Conservation (phyloP, 2,113 vertebrate genomes). For the Alethe diademata region DNA sequence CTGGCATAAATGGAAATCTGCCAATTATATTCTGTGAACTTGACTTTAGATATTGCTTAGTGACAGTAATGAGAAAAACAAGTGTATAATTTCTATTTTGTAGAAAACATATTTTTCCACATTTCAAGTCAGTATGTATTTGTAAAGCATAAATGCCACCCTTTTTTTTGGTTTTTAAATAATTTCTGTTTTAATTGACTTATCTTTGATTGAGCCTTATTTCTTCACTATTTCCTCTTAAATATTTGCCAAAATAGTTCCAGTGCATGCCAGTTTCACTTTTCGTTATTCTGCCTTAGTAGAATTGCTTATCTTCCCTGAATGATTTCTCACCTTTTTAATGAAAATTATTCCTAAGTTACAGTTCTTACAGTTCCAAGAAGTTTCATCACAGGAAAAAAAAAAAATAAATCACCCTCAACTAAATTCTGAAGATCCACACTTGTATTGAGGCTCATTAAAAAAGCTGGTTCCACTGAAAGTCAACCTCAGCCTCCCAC, state of each 20-base stretch:
- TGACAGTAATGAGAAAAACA: neutral
- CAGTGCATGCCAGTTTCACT: neutral
- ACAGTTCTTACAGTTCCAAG: neutral
- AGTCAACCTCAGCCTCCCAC: neutral
- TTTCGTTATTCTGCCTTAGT: neutral
- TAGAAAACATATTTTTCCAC: neutral
- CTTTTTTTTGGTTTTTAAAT: neutral
- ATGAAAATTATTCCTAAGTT: neutral
- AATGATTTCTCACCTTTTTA: neutral
- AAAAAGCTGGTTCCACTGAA: neutral
- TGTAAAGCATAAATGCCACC: neutral
- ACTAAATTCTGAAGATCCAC: neutral
- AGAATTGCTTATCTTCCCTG: neutral
- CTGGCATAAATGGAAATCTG: neutral
- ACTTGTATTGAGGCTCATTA: neutral
- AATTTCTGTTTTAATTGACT: neutral
- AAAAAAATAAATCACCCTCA: neutral
- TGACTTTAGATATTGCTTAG: neutral
- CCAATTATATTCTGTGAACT: neutral
- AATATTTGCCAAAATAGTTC: neutral
- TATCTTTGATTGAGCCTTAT: neutral
- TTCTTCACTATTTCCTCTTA: neutral
- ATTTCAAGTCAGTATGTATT: neutral
- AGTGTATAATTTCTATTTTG: neutral
- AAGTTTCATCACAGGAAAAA: neutral